Evolutionary conservation across 2,888 invertebrate genomes (phyloP), one percentile per base, ranked within the genome.

Genomic region (Drosophila robusta): DNA sequence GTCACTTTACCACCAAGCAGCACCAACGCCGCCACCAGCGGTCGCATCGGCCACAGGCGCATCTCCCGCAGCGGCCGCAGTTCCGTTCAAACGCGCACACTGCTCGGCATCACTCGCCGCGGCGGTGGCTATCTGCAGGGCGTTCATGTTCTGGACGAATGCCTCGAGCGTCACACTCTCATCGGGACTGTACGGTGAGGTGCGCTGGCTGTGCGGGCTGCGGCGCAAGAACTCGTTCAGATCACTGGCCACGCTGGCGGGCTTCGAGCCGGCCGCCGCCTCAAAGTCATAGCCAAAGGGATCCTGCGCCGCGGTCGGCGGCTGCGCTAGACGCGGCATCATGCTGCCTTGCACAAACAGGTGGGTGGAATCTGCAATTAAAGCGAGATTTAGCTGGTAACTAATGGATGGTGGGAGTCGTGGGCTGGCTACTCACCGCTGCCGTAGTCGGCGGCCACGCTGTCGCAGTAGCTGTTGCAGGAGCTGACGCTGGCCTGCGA

Each of bases 221-320:
- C 85, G 81, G 12, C 85, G 89, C 66, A 95, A 94, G 87, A 96
- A 95, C 90, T 96, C 96, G 92, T 96, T 96, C 83, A 97, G 94
- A 93, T 97, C 96, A 83, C 96, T 94, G 91, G 72, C 80, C 36
- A 83, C 88, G 50, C 89, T 83, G 52, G 95, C 94, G 72, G 95
- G 95, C 63, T 89, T 84, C 0, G 89, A 85, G 54, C 65, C 58
- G 6, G 95, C 95, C 57, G 96, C 95, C 54, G 96, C 95, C 73
- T 96, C 95, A 72, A 96, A 97, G 91, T 96, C 96, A 89, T 96
- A 95, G 80, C 96, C 97, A 92, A 96, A 97, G 18, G 97, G 94
- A 92, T 98, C 97, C 93, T 97, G 97, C 2, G 96, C 96, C 90
- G 97, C 97, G 2, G 96, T 93, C 51, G 75, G 34, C 38, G 78